Evolutionary conservation across 1,140 invertebrate species (phyloP), one percentile per base, ranked within the genome.

Genomic region (Rhizoglyphus robini): DNA sequence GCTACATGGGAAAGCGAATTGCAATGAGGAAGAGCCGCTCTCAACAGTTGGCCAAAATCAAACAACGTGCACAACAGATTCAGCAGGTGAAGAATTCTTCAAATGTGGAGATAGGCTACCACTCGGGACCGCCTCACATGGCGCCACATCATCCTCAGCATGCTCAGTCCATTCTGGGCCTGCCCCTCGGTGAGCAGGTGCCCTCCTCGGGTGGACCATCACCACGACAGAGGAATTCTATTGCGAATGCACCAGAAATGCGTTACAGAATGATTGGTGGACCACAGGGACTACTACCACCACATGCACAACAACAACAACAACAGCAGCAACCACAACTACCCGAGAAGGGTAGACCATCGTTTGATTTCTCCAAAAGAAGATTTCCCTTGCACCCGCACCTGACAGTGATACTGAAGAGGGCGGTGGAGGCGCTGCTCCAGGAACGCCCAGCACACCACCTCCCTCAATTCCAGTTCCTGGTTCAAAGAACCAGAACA

Each of bases 1-100:
- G 90, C 69, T 93, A 94, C 78, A 90, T 93, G 86, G 89, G 89
- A 67, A 94, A 93, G 80, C 81, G 90, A 76, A 92, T 94, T 76
- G 88, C 91, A 76, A 93, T 93, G 89, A 81, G 89, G 71, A 92
- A 91, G 79, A 90, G 88, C 78, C 82, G 88, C 69, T 88, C 88
- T 75, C 79, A 86, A 73, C 84, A 86, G 63, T 84, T 88, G 68
- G 87, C 90, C 75, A 92, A 92, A 78, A 86, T 92, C 76, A 86
- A 51, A 51, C 18, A 51, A 23, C 23, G 48, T 25, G 15, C 15
- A 11, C 18, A 23, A 27, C 48, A 51, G 23, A 13, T 8, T 20
- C 18, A 51, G 48, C 23, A n/a, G 48, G 8, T 23, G 48, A 8
- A 2, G 18, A 13, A 51, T 51, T 27, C 23, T 51, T 20, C 18